Base-by-base conservation (phyloP, 1,140 invertebrate species). In the Drosophila dunni region DNA sequence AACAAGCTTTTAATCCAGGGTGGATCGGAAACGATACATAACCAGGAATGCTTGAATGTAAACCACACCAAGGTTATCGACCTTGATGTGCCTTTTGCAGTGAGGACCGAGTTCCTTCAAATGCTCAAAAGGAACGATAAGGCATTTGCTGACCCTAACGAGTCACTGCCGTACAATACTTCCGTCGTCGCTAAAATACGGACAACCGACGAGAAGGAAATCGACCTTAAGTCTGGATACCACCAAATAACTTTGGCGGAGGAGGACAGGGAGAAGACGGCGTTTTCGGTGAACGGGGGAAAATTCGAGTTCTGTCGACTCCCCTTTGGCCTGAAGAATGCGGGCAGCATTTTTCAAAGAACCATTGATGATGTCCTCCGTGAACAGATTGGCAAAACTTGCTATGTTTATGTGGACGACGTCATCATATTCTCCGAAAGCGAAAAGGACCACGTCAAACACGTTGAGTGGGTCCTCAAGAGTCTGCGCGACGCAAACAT, bases 51-150 rank as follows among this genome's bases (percentile, higher is more conserved):
- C 50, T 1, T 8, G 8, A 20, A 36, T 3, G 50, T 53, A 7
- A 53, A 34, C 9, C 29, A 53, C 13, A 53, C 50, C 1, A 34
- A 9, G 10, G 50, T 5, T 5, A n/a, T 15, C 24, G 50, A 53
- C 29, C 33, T 53, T 8, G 50, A 53, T 34, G 50, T 11, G 29
- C 50, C 50, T 1, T 20, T 4, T 7, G 29, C n/a, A 13, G 33
- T 53, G 1, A 53, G 1, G 29, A 13, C 50, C 0, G 33, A n/a
- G 7, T 53, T 53, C 50, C 13, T 34, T 13, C 20, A 56, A 6
- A 56, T 56, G 56, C 24, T 58, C 13, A 58, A 15, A 13, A 58
- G 2, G n/a, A 44, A 8, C 36, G 13, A 20, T 10, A 61, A 61
- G 10, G 40, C 58, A 10, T 61, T 61, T 29, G 42, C 58, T 1